Evolutionary conservation across 2,113 vertebrate genomes (phyloP).

Genomic region (Larimichthys crocea): DNA sequence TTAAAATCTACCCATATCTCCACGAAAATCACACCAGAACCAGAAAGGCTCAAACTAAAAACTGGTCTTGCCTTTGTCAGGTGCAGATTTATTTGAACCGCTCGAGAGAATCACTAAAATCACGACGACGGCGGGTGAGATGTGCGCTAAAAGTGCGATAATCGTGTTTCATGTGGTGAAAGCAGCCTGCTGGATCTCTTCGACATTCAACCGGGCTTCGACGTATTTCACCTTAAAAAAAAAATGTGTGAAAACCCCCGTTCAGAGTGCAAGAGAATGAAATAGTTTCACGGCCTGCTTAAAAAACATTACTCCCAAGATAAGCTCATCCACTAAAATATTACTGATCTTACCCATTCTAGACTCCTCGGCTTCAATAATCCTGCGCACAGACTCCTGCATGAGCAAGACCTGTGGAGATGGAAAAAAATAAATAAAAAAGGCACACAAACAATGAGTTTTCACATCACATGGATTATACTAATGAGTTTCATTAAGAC

Average conservation of each 20-base stretch:
- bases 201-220: neutral
- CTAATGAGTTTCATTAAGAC: slow-evolving; percentile 31
- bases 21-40: neutral
- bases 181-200: neutral
- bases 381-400: slow-evolving; percentile 97
- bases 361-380: slow-evolving; percentile 96
- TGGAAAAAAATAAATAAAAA: slow-evolving; percentile 19
- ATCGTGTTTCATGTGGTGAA: neutral
- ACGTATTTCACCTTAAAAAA: neutral
- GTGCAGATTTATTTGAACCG: slow-evolving; percentile 7
- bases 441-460: slow-evolving; percentile 47
- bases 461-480: slow-evolving; percentile 31
- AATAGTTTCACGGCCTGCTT: slow-evolving; percentile 1
- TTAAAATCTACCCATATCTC: slow-evolving; percentile 3
- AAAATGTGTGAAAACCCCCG: neutral
- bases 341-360: slow-evolving; percentile 90
- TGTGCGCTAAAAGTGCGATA: neutral
- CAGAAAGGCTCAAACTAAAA: neutral
- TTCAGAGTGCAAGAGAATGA: slow-evolving; percentile 7
- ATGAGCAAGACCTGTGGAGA: slow-evolving; percentile 92
- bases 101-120: slow-evolving; percentile 7
- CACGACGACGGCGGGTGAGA: no score
- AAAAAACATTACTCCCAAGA: slow-evolving; percentile 45
- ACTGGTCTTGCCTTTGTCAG: neutral
- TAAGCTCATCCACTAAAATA: slow-evolving; percentile 16